Percentiles rank a stretch among this genome's conserved stretches.
Conservation (phyloP, 2,888 invertebrate genomes). For the Eurytoma californica region DNA sequence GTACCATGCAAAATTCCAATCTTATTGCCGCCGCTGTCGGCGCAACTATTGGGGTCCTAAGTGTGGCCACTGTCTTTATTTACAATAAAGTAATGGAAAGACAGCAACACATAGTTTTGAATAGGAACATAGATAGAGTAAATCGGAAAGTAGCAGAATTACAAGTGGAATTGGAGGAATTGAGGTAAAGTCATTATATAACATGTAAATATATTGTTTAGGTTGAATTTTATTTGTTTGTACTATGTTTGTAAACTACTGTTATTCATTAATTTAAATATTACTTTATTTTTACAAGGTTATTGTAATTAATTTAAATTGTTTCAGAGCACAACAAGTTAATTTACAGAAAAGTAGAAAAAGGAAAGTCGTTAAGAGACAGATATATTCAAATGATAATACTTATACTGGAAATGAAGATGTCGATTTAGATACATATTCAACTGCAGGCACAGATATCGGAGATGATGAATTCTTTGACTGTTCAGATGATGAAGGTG, state of each 20-base stretch:
- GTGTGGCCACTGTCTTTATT: slow-evolving; percentile 68
- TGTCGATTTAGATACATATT: slow-evolving; percentile 68
- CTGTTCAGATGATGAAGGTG: slow-evolving; percentile 70
- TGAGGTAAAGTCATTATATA: slow-evolving; percentile 62
- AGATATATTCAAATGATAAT: slow-evolving; percentile 62
- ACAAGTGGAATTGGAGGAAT: slow-evolving; percentile 65
- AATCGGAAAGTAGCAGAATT: slow-evolving; percentile 66
- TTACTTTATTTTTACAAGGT: too few relatives aligned
- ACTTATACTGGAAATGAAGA: slow-evolving; percentile 66
- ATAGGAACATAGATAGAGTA: slow-evolving; percentile 65
- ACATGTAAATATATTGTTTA: slow-evolving; percentile 7
- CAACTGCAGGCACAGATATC: slow-evolving; percentile 69
- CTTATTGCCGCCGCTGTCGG: slow-evolving; percentile 69
- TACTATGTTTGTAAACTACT: too few relatives aligned
- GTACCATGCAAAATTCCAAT: slow-evolving; percentile 63
- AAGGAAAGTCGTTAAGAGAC: slow-evolving; percentile 59
- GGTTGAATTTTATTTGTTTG: too few relatives aligned
- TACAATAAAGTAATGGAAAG: slow-evolving; percentile 67
- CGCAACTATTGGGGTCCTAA: slow-evolving; percentile 69
- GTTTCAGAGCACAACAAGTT: slow-evolving; percentile 62
- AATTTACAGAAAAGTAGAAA: slow-evolving; percentile 65
- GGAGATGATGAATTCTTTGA: slow-evolving; percentile 73
- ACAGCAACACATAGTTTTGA: slow-evolving; percentile 61
- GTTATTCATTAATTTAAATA: too few relatives aligned
- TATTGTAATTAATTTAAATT: slow-evolving; percentile 1